Base-by-base conservation (phyloP, 2,888 invertebrate genomes). In the Caenorhabditis becei region DNA sequence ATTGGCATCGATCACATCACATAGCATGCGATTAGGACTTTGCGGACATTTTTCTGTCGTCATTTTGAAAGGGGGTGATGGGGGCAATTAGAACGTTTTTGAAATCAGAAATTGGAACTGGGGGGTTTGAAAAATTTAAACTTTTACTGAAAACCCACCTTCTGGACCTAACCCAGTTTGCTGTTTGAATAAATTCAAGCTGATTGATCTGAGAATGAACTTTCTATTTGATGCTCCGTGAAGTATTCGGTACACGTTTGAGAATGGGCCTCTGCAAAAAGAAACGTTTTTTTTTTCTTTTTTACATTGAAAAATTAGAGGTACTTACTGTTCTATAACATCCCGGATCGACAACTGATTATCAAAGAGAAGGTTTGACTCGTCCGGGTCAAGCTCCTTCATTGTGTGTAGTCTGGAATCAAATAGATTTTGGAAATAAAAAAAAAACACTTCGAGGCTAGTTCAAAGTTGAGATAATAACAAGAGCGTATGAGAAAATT, bases 1-100 rank as follows among this genome's bases (percentile, higher is more conserved):
- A 75, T 75, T 75, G 75, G 53, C 53, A 75, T 53, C 44, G 4
- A 47, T 47, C 18, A 3, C 47, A 47, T 47, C 47, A 59, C 49
- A 41, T 56, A 58, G 47, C 41, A n/a, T 53, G 49, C 49, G 23
- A 49, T 53, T 56, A 59, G 97, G 94, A 92, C 97, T 97, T 63
- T 67, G 61, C 44, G 63, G 72, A 49, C 72, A 72, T 58, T 58
- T 70, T 62, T 28, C 59, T 26, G 28, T 51, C 62, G 63, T 49
- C 63, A 63, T 41, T 41, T 41, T 14, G 7, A 41, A 32, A 10
- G 32, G 32, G 32, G 18, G 37, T 20, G 41, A 7, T 32, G 32
- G 10, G 32, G 32, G 32, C 32, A 32, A 32, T 7, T 2, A 41
- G 41, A 41, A 11, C 14, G 41, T 41, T 11, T 11, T 41, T 41